Evolutionary conservation across 2,888 invertebrate species (phyloP).

Genomic region (Carcina quercana): DNA sequence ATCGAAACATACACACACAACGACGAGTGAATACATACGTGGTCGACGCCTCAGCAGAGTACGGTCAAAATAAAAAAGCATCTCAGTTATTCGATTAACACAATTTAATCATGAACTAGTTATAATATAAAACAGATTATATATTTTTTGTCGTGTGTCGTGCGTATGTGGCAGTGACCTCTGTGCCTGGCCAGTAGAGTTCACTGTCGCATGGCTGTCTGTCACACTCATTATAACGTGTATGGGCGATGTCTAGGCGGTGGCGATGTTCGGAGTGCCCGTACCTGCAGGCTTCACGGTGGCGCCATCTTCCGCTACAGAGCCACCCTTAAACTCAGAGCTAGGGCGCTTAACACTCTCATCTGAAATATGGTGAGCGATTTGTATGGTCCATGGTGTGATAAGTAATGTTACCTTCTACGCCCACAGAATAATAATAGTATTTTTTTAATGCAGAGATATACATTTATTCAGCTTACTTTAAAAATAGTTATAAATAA

Average conservation of each 20-base stretch:
- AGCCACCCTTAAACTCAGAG: conserved; percentile 87
- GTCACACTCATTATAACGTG: conserved; percentile 58
- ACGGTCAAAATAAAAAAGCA: conserved; percentile 73
- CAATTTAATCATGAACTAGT: conserved; percentile 73
- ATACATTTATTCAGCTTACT: not conserved
- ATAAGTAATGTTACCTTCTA: conserved; percentile 46
- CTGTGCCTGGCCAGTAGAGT: conserved; percentile 40
- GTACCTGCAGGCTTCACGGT: conserved; percentile 64
- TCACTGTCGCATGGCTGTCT: conserved; percentile 61
- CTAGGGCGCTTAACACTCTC: conserved; percentile 89
- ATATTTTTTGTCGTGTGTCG: conserved; percentile 64
- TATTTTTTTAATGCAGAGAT: conserved; percentile 1
- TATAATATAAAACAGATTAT: conserved; percentile 70
- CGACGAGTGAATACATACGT: conserved; percentile 72
- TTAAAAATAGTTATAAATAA: not conserved
- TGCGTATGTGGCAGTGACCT: conserved; percentile 63
- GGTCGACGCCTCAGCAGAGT: conserved; percentile 71
- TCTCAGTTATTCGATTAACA: conserved; percentile 72
- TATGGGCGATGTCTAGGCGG: conserved; percentile 65
- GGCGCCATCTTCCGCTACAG: conserved; percentile 62
- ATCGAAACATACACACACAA: conserved; percentile 71
- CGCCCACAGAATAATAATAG: conserved; percentile 31
- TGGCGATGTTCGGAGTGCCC: conserved; percentile 45
- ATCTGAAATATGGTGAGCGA: conserved; percentile 76
- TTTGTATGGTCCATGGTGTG: conserved; percentile 63